Base-by-base conservation (phyloP, 2,888 invertebrate genomes). In the Athalia cordata region DNA sequence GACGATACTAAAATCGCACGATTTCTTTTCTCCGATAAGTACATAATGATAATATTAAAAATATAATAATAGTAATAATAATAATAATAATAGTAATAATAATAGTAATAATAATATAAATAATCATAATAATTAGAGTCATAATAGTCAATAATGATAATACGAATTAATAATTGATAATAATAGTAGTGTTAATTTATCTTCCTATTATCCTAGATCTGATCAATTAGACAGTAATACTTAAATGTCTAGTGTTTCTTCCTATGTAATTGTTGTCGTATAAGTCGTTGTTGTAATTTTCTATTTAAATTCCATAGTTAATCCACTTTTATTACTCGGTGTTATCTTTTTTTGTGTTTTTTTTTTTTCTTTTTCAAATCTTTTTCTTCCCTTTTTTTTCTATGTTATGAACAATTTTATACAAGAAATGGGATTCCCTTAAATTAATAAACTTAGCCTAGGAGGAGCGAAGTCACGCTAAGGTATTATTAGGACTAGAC, bases 401-500 rank as follows among this genome's bases (percentile, higher is more conserved):
- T 77, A 62, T 79, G 45, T 59, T 79, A 75, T 72, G 50, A 52
- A 29, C 43, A 29, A 29, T 0, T 66, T 6, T 68, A 72, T 57
- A 72, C 72, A 72, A 72, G n/a, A 72, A 59, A n/a, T 72, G 13
- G 49, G 49, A n/a, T 5, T 47, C 47, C 13, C 59, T 72, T n/a
- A 59, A 72, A 72, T 11, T 72, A 62, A n/a, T 75, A 64, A 59
- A 72, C 57, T 72, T 75, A 50, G 49, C 62, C 62, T 75, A 57
- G 11, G 64, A 75, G 49, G 61, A 64, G 64, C 75, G 11, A 75
- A 61, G 52, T 75, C 62, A 75, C 75, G 64, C 85, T 84, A 87
- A 88, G 87, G 87, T 84, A 86, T 29, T 29, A 29, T 86, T 88
- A 86, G 86, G 89, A 89, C 89, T 89, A 89, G 89, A 89, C 87